Percentiles rank a stretch among this genome's conserved stretches.
Conservation (phyloP, 2,888 invertebrate species). For the Microctonus brassicae region DNA sequence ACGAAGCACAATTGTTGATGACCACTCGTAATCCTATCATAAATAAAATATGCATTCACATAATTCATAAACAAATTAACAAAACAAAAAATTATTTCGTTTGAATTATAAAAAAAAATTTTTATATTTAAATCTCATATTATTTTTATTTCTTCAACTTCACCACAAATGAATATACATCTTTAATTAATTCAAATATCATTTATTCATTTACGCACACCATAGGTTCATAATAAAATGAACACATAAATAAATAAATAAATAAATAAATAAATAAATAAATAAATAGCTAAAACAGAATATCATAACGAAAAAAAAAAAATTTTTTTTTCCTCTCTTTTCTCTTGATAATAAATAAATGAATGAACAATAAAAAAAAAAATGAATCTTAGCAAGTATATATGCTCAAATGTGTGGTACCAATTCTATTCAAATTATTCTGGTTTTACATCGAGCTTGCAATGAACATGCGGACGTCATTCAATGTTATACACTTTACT, state of each 20-base stretch:
- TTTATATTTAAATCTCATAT: background rate
- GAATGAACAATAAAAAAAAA: no score
- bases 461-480: conserved; percentile 12
- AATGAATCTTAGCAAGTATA: no score
- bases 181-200: no score
- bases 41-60: background rate
- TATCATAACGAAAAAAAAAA: no score
- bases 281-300: no score
- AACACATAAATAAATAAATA: no score
- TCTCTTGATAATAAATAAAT: no score
- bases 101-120: background rate
- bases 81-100: no score
- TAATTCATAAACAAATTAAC: background rate
- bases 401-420: background rate
- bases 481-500: background rate
- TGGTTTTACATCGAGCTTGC: background rate
- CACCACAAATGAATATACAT: background rate
- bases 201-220: no score
- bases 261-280: background rate
- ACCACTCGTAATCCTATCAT: background rate
- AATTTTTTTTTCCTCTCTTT: no score
- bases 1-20: background rate
- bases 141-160: background rate
- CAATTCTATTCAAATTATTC: background rate
- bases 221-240: no score